Percentiles rank a stretch among this genome's conserved stretches.
These are phyloP conservation scores for Osedax fenrisi DNA, from an alignment of 2,888 invertebrate genomes.

Conservation along the genomic window DNA sequence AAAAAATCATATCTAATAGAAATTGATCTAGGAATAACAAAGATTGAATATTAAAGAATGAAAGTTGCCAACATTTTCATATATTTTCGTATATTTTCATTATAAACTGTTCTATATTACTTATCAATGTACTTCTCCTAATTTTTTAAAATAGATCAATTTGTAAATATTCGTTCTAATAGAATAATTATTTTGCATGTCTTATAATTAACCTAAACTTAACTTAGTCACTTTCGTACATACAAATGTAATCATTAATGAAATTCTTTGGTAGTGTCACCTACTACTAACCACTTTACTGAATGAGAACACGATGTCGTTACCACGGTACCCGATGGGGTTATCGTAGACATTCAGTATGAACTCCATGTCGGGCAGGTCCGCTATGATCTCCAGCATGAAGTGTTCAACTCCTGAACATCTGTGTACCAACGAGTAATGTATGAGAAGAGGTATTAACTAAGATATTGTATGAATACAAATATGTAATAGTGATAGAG, in stretches of 20 bases:
- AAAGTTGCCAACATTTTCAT: too few relatives aligned
- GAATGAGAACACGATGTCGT: conserved; percentile 78
- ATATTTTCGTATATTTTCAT: too few relatives aligned
- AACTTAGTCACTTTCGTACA: too few relatives aligned
- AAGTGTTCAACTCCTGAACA: conserved; percentile 84
- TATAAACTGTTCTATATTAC: too few relatives aligned
- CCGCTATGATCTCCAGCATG: conserved; percentile 59
- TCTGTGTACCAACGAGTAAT: conserved; percentile 55
- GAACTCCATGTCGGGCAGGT: conserved; percentile 71
- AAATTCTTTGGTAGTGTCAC: not conserved
- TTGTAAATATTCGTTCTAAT: too few relatives aligned
- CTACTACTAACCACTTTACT: conserved; percentile 62
- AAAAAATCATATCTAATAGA: too few relatives aligned
- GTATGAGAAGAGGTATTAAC: not conserved
- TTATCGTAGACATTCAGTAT: conserved; percentile 80
- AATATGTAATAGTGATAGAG: not conserved
- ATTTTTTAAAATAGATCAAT: too few relatives aligned
- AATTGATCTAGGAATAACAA: too few relatives aligned
- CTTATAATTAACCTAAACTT: too few relatives aligned
- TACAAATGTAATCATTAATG: not conserved
- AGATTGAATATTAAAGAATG: too few relatives aligned
- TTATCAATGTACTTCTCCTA: too few relatives aligned
- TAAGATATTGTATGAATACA: not conserved
- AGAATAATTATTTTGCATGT: too few relatives aligned
- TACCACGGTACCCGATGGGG: conserved; percentile 65